Base-by-base conservation (phyloP, 2,888 invertebrate species). In the Meiosimyza platycephala region DNA sequence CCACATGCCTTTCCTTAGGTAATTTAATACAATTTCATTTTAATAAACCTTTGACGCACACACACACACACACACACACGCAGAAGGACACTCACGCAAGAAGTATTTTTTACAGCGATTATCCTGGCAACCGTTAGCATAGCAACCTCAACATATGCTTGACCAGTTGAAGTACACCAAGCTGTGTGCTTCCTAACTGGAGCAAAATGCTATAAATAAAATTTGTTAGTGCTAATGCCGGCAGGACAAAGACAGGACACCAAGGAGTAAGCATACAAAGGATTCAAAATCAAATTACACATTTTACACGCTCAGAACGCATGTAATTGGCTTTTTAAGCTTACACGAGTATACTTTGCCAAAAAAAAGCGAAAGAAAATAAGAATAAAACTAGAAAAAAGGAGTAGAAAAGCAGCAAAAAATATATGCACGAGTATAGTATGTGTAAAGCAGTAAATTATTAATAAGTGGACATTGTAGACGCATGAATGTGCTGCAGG, bases 241-340 rank as follows among this genome's bases (percentile, higher is more conserved):
- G 15, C 33, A 33, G 3, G 50, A 63, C 33, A 66, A 52, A 51
- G 57, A 22, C 47, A 71, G 40, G 57, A 68, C 48, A 40, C 59
- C 47, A 51, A 60, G 33, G 15, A 54, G 33, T 28, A 16, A 69
- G 66, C 70, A 70, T 52, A 47, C 33, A 28, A 76, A 76, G 74
- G 72, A 73, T 73, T 75, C 82, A 83, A 70, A 83, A 83, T 84
- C 84, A 83, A 82, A 84, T 84, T 84, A 79, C 79, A 81, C 54
- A 81, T 82, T 83, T 85, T 82, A 84, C 82, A 84, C 84, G 83
- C 83, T 84, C 79, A 82, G 83, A 85, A 84, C 81, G 82, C 83
- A 84, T 84, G 84, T 84, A 84, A 85, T 84, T 84, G 85, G 85
- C 85, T 84, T 84, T 85, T 83, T 79, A 81, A 82, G 80, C 81